Evolutionary conservation across 2,888 invertebrate species (phyloP).

Genomic region (Prosopocoilus inquinatus): DNA sequence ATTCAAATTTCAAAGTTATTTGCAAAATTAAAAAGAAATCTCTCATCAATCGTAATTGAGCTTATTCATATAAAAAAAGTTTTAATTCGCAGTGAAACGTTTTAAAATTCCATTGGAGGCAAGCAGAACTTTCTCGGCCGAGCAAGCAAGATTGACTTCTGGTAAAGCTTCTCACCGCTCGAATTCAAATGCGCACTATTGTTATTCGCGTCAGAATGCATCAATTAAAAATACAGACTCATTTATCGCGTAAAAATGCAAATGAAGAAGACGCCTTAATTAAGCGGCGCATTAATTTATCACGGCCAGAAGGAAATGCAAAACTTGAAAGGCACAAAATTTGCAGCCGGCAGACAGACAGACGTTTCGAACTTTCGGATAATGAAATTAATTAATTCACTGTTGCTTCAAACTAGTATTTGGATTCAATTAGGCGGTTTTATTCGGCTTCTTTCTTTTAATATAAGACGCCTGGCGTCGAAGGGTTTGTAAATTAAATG

Average conservation of each 20-base stretch:
- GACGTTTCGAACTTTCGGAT: too few relatives aligned
- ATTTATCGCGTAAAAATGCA: conserved; percentile 2
- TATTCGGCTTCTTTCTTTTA: neutral
- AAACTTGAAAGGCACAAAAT: neutral
- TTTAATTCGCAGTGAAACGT: too few relatives aligned
- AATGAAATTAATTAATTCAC: neutral
- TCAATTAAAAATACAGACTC: conserved; percentile 1
- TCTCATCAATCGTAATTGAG: too few relatives aligned
- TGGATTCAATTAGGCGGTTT: neutral
- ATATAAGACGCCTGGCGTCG: neutral
- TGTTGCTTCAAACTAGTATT: conserved; percentile 2
- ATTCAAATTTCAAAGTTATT: too few relatives aligned
- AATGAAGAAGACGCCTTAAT: conserved; percentile 8
- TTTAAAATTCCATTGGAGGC: too few relatives aligned
- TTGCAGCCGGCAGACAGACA: neutral
- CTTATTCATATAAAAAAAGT: too few relatives aligned
- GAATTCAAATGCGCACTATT: neutral
- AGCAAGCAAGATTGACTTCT: too few relatives aligned
- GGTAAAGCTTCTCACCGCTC: too few relatives aligned
- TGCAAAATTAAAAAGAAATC: too few relatives aligned
- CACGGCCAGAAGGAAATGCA: neutral
- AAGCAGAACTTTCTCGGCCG: too few relatives aligned
- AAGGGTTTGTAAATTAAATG: neutral
- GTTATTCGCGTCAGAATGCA: conserved; percentile 1
- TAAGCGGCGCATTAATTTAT: conserved; percentile 12